Percentiles rank a stretch among this genome's conserved stretches.
Conservation (phyloP, 2,797 vertebrate species). For the Semotilus atromaculatus region DNA sequence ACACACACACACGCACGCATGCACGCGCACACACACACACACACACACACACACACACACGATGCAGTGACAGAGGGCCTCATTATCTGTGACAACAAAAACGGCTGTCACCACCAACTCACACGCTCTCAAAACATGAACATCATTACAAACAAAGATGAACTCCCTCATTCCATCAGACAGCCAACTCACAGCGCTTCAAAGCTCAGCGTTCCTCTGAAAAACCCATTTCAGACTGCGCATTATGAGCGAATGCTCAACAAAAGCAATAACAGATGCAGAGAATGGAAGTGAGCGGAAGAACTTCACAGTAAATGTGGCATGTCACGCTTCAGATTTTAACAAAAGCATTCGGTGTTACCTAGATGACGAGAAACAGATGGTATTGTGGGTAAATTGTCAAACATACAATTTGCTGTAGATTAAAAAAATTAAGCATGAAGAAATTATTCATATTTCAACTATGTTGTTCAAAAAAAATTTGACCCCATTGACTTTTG, state of each 20-base stretch:
- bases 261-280: slow-evolving; percentile 35
- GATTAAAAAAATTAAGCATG: not conserved
- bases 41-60: not conserved
- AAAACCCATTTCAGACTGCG: slow-evolving; percentile 26
- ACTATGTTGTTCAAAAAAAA: not conserved
- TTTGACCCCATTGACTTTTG: not conserved
- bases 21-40: not conserved
- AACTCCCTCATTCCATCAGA: slow-evolving; percentile 36
- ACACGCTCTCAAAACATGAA: slow-evolving; percentile 30
- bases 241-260: slow-evolving; percentile 17
- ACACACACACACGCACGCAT: not conserved
- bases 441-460: not conserved
- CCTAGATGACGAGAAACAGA: slow-evolving; percentile 12
- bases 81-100: slow-evolving; percentile 42
- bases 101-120: slow-evolving; percentile 35
- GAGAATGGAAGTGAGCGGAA: slow-evolving; percentile 8
- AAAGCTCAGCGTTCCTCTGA: slow-evolving; percentile 26
- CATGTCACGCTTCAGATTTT: slow-evolving; percentile 21
- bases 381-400: not conserved
- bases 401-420: not conserved
- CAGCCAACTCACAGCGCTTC: not conserved
- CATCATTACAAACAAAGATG: slow-evolving; percentile 42
- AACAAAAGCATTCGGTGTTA: not conserved
- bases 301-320: slow-evolving; percentile 30
- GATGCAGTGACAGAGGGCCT: slow-evolving; percentile 19